phyloP scores from a whole-genome alignment of 2,888 invertebrate genomes.

The Sylvicola fuscatus region DNA sequence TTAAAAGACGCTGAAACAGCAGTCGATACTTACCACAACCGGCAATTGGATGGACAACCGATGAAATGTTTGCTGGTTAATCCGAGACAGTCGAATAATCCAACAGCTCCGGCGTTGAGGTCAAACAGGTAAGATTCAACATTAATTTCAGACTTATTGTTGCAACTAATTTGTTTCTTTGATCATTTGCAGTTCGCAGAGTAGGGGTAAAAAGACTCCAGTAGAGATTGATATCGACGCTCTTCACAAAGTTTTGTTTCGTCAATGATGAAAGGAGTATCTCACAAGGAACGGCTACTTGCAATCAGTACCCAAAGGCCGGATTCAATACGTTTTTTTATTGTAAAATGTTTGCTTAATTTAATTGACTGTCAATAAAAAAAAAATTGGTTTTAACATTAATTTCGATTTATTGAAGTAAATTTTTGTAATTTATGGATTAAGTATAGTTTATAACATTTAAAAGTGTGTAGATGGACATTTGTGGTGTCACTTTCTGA shows the following conservation, averaged over 20 bases:
- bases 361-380: too few relatives aligned
- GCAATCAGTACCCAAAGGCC: too few relatives aligned
- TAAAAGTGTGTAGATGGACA: too few relatives aligned
- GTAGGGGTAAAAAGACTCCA: slow-evolving; percentile 11
- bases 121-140: slow-evolving; percentile 4
- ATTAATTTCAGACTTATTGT: neutral
- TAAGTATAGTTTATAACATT: too few relatives aligned
- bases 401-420: too few relatives aligned
- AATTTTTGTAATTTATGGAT: too few relatives aligned
- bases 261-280: too few relatives aligned
- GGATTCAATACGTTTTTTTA: too few relatives aligned
- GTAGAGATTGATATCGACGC: slow-evolving; percentile 26
- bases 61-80: slow-evolving; percentile 80
- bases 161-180: neutral
- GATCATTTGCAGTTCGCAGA: slow-evolving; percentile 10
- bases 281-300: too few relatives aligned
- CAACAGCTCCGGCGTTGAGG: slow-evolving; percentile 24
- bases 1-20: slow-evolving; percentile 75
- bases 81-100: slow-evolving; percentile 42
- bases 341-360: too few relatives aligned
- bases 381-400: too few relatives aligned
- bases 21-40: slow-evolving; percentile 80
- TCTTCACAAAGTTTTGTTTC: slow-evolving; percentile 23
- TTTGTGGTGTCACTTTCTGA: too few relatives aligned
- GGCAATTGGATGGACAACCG: slow-evolving; percentile 81